These are phyloP conservation scores for Philaethria dido DNA, from an alignment of 2,888 invertebrate genomes.

Conservation along the genomic window DNA sequence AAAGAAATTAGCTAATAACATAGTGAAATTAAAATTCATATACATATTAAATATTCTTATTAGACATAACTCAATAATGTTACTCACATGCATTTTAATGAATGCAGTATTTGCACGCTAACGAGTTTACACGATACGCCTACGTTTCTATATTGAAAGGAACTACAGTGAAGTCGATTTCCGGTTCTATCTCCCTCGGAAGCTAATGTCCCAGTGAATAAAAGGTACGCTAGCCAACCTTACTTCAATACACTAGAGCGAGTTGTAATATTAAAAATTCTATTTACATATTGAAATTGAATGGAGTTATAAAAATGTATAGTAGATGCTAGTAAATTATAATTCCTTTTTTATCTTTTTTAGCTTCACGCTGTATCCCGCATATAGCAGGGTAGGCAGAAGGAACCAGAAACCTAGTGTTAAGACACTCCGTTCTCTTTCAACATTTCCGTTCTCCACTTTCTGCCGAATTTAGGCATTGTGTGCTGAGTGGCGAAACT, in stretches of 20 bases:
- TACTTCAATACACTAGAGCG: not conserved
- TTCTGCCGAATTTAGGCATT: too few species aligned
- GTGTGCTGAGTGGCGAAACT: too few species aligned
- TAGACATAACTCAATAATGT: not conserved
- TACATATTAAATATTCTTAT: not conserved
- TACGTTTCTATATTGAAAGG: conserved; percentile 14
- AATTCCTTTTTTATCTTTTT: too few species aligned
- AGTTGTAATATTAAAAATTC: not conserved
- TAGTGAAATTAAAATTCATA: not conserved
- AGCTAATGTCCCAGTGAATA: not conserved
- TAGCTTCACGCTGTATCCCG: too few species aligned
- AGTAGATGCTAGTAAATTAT: too few species aligned
- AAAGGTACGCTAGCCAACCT: not conserved
- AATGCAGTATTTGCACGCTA: not conserved
- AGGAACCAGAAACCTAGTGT: too few species aligned
- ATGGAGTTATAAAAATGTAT: not conserved
- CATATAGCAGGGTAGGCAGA: too few species aligned
- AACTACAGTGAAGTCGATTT: conserved; percentile 30
- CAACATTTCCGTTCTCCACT: too few species aligned
- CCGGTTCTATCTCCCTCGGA: conserved; percentile 31
- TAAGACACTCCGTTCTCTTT: too few species aligned
- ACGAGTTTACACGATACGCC: conserved; percentile 18
- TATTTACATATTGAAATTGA: not conserved
- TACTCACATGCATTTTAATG: not conserved
- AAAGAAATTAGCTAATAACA: too few species aligned